Percentiles rank a stretch among this genome's conserved stretches.
Conservation (phyloP, 2,113 vertebrate genomes). For the Channa maculata region DNA sequence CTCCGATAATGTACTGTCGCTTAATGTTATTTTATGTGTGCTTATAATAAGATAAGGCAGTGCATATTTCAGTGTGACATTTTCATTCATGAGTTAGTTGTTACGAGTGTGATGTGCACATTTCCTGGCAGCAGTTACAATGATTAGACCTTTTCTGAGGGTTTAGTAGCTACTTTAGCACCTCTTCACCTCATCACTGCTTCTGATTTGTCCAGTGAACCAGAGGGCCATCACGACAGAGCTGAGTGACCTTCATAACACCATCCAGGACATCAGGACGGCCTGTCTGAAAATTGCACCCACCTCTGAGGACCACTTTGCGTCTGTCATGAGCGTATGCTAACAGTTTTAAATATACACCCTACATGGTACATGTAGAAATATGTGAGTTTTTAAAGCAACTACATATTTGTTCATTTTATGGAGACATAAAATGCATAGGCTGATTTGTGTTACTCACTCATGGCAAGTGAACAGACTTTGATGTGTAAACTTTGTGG, state of each 20-base stretch:
- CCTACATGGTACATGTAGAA: neutral
- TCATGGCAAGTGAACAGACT: neutral
- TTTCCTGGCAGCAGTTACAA: neutral
- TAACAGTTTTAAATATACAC: constrained; percentile 15
- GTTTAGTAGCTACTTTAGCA: neutral
- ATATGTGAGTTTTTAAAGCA: neutral
- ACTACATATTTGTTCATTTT: no score
- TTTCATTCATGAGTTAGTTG: neutral
- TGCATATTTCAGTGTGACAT: neutral
- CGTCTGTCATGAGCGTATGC: constrained; percentile 93
- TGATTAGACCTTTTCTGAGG: neutral
- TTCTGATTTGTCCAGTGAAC: constrained; percentile 85
- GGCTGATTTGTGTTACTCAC: neutral
- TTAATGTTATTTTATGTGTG: no score
- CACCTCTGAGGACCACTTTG: constrained; percentile 91
- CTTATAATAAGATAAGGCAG: no score
- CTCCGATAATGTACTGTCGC: no score
- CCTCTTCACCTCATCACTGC: no score
- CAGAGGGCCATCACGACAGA: constrained; percentile 91
- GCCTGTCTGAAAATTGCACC: constrained; percentile 90
- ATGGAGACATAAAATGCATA: no score
- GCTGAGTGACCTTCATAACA: constrained; percentile 92
- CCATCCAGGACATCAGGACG: constrained; percentile 91
- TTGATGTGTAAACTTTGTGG: no score
- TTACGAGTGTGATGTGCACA: neutral